Base-by-base conservation (phyloP, 2,888 invertebrate genomes). In the Phyllotreta striolata region DNA sequence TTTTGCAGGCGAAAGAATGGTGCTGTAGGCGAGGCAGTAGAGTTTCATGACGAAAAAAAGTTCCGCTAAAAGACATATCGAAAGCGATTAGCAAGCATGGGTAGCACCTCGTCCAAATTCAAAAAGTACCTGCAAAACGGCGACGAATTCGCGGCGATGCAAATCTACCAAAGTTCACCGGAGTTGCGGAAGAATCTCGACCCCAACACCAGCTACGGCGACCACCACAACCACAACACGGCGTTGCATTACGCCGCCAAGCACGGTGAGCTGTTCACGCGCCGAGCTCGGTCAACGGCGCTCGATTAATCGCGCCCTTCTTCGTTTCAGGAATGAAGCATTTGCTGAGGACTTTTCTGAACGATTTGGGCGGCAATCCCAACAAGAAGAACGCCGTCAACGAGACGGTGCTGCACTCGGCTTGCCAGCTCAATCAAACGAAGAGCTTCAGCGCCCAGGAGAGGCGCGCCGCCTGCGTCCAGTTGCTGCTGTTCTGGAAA, bases 91-190 rank as follows among this genome's bases (percentile, higher is more conserved):
- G 24, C 46, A 55, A 78, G 67, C 66, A 89, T 89, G 89, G 89
- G 89, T 67, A 89, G 87, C 77, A 83, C 87, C 49, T 87, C 87
- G 40, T 88, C 88, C 38, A 89, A 89, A 78, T 88, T 89, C 77
- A 87, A 88, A 71, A 89, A 88, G 74, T 87, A 88, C 77, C 82
- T 89, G 56, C 87, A 88, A 76, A 86, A 87, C 81, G 89, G 89
- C 37, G 89, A 89, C 77, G 89, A 89, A 78, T 88, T 87, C 76
- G 88, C 89, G 56, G 89, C 88, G 12, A 85, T 89, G 83, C 87
- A 88, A 73, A 81, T 82, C 69, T 89, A 87, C 76, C 86, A 88
- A 75, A 85, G 85, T 77, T 85, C 85, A 52, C 84, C 86, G 34
- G 89, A 89, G 73, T 79, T 89, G 66, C 82, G 87, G 66, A 87